phyloP scores from a whole-genome alignment of 2,113 vertebrate species.

The Pseudolaguvia tuberculata region DNA sequence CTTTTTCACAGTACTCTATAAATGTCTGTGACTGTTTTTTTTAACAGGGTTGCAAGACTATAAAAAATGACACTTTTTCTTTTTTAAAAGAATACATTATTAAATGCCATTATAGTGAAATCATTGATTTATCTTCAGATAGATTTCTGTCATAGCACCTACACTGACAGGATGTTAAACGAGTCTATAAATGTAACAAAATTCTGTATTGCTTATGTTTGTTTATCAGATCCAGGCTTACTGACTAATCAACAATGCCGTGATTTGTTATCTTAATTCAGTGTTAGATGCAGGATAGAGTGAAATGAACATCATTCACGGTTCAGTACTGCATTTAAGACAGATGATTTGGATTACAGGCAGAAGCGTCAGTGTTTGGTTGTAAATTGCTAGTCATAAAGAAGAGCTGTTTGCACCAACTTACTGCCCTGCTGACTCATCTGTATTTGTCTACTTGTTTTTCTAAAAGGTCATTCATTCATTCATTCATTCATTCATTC shows the following conservation, averaged over 20 bases:
- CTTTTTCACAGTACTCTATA: background rate
- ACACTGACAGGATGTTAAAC: background rate
- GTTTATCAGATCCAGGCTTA: background rate
- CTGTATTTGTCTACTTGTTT: background rate
- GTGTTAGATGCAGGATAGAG: background rate
- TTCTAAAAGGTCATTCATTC: no score
- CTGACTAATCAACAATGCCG: background rate
- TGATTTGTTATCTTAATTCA: background rate
- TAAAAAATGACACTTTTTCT: no score
- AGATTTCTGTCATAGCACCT: background rate
- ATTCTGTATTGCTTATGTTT: conserved; percentile 1
- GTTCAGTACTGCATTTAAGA: background rate
- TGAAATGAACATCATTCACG: background rate
- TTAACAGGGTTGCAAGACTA: no score
- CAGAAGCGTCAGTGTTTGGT: background rate
- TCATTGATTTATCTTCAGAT: background rate
- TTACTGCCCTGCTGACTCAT: background rate
- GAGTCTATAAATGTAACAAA: background rate
- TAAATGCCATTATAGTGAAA: background rate
- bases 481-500: no score
- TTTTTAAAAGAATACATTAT: background rate
- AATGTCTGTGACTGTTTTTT: background rate
- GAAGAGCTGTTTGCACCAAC: background rate
- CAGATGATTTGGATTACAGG: background rate
- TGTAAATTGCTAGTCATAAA: background rate